These are phyloP conservation scores for Polypterus bichir DNA, from an alignment of 2,113 vertebrate genomes.

Conservation along the genomic window DNA sequence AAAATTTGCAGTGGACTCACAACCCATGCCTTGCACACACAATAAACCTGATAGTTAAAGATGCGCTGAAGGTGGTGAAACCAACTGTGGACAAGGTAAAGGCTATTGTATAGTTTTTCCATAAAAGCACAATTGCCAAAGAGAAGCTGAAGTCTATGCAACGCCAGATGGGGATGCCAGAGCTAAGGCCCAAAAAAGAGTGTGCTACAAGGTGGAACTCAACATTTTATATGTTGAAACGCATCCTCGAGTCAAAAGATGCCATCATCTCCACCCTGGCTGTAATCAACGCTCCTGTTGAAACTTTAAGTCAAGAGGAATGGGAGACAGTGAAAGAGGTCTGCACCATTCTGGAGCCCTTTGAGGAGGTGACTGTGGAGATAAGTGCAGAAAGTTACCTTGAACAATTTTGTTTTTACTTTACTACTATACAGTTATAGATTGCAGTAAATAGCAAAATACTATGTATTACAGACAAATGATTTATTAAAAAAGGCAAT, in stretches of 20 bases:
- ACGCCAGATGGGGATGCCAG: background rate
- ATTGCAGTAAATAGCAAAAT: constrained; percentile 1
- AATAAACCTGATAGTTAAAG: background rate
- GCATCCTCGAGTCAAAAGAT: constrained; percentile 12
- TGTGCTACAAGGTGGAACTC: constrained; percentile 18
- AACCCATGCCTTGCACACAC: too few species aligned
- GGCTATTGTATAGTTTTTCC: constrained; percentile 17
- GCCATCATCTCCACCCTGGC: constrained; percentile 16
- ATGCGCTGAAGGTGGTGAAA: constrained; percentile 11
- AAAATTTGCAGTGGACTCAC: too few species aligned
- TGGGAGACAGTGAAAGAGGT: constrained; percentile 10
- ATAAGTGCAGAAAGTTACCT: constrained; percentile 17
- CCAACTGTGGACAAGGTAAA: constrained; percentile 17
- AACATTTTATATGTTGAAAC: constrained; percentile 17
- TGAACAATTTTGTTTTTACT: constrained; percentile 5
- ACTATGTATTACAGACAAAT: constrained; percentile 1
- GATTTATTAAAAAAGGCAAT: background rate
- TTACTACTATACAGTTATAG: constrained; percentile 4
- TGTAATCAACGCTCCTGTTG: constrained; percentile 17
- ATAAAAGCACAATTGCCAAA: constrained; percentile 15
- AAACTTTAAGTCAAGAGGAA: constrained; percentile 16
- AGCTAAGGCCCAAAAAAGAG: constrained; percentile 20
- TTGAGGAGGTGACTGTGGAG: constrained; percentile 21
- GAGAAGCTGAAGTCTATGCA: constrained; percentile 17
- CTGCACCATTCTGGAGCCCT: constrained; percentile 15